Percentiles rank a stretch among this genome's conserved stretches.
Evolutionary conservation across 2,888 invertebrate species (phyloP).

Genomic region (Orchesella flavescens): DNA sequence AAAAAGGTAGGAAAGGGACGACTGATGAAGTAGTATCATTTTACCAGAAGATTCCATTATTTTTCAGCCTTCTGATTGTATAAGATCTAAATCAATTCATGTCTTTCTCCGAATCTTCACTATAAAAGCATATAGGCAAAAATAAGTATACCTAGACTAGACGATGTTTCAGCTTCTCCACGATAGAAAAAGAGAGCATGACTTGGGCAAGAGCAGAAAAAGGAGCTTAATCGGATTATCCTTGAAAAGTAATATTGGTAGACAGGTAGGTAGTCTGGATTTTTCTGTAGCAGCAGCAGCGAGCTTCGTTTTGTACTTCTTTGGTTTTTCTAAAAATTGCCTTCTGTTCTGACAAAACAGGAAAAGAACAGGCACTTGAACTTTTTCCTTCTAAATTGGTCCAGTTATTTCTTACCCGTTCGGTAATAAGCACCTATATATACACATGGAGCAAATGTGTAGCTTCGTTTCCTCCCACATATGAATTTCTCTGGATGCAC

Average conservation of each 20-base stretch:
- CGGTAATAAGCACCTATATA: neutral
- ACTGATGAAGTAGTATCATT: conserved; percentile 4
- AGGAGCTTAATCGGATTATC: conserved; percentile 48
- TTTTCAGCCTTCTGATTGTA: conserved; percentile 7
- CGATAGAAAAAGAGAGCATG: too few relatives aligned
- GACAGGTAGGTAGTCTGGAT: conserved; percentile 17
- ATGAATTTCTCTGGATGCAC: too few relatives aligned
- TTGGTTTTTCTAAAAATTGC: neutral
- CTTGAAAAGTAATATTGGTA: conserved; percentile 27
- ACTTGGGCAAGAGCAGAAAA: conserved; percentile 15
- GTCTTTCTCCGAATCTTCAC: too few relatives aligned
- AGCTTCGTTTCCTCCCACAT: too few relatives aligned
- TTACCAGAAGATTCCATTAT: conserved; percentile 10
- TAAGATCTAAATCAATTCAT: conserved; percentile 4
- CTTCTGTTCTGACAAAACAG: neutral
- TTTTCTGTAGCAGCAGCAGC: neutral
- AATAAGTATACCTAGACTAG: too few relatives aligned
- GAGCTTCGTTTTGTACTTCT: conserved; percentile 12
- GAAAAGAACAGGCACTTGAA: neutral
- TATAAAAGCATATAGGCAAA: too few relatives aligned
- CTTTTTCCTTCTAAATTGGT: neutral
- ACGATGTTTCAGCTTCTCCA: too few relatives aligned
- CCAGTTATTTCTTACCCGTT: neutral
- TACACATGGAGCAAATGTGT: too few relatives aligned
- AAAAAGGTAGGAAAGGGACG: neutral